Conservation (phyloP, 2,113 vertebrate species). For the Pristiophorus japonicus region DNA sequence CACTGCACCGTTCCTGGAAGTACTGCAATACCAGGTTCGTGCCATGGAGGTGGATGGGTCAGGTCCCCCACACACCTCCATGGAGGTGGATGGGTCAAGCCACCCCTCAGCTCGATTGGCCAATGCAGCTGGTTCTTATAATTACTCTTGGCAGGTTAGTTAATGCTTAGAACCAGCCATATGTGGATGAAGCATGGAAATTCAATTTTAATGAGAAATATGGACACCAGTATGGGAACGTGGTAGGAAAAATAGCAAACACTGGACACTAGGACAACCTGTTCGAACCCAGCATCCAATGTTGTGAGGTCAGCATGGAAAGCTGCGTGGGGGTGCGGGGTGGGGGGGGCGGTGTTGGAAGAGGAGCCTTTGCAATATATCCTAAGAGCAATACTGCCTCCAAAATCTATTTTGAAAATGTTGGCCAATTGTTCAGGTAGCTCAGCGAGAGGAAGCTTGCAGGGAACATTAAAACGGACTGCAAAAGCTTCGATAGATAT, state of each 20-base stretch:
- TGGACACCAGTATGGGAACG: background rate
- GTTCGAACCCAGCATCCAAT: background rate
- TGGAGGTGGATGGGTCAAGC: no score
- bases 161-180: background rate
- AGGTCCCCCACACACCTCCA: no score
- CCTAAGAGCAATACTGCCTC: no score
- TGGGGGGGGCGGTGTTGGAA: background rate
- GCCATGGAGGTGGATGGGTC: no score
- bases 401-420: background rate
- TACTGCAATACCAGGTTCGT: no score
- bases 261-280: background rate
- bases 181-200: background rate
- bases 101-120: background rate
- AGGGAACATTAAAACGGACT: no score
- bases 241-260: background rate
- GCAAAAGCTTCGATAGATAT: no score
- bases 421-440: background rate
- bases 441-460: no score
- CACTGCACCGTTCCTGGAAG: no score
- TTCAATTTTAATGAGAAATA: background rate
- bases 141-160: background rate
- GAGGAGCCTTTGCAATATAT: background rate
- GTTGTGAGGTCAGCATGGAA: background rate
- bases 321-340: background rate
- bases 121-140: background rate